Evolutionary conservation across 53 echinoderm and acorn worm genomes (phyloP), one percentile per base, ranked within the genome.

Genomic region (Patiria pectinifera): DNA sequence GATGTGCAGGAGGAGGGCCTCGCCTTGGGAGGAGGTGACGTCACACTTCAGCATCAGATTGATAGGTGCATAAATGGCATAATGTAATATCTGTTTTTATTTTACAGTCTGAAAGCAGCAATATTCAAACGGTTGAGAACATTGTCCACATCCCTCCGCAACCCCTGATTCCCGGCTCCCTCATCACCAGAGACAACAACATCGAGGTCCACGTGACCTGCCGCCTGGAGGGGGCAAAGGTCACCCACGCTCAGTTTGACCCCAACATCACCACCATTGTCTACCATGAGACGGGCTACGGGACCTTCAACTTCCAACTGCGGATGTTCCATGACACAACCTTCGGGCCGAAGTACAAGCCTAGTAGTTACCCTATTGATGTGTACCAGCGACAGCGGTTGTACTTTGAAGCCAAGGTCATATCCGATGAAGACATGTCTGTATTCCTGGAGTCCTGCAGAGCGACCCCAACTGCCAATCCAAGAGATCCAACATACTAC

Each of bases 391-490:
- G 49, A 2, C 85, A 95, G 58, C 43, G 95, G 76, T 60, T 93
- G 70, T 93, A 86, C 91, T 93, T 95, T 53, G 95, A 95, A 78
- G 92, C 95, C 11, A 93, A 93, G 89, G 92, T 86, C 14, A 53
- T 92, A 47, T 49, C 86, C 21, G 71, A 85, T 69, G 79, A 85
- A 13, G 85, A 85, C 62, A 78, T 87, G 63, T 16, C 72, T 23
- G 23, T 93, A 11, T 93, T 93, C 82, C 89, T 95, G 63, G 82
- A 86, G 53, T 92, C 95, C 10, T 95, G 95, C 62, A 88, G 89
- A 86, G 95, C 95, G 43, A 95, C 95, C 49, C 95, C 95, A 48
- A 93, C 95, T 18, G 92, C 95, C 18, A 95, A 95, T 62, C 95
- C 95, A 0, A 53, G 45, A 16, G 94, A 95, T 81, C 89, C 85